Evolutionary conservation across 2,888 invertebrate species (phyloP).

Genomic region (Choristoneura rosaceana): DNA sequence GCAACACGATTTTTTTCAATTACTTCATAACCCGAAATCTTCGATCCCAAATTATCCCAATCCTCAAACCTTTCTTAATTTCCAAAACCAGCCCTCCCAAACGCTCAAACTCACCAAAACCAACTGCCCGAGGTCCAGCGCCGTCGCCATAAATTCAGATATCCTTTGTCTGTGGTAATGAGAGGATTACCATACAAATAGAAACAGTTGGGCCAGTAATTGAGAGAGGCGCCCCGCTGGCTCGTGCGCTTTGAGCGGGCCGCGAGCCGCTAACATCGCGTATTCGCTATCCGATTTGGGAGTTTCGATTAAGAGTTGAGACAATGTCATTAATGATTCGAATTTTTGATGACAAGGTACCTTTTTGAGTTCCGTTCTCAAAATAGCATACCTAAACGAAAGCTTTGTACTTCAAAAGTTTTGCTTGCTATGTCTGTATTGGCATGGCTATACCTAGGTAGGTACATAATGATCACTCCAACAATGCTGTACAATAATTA

Average conservation of each 20-base stretch:
- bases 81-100: conserved; percentile 6
- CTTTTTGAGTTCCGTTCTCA: no score
- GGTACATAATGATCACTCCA: no score
- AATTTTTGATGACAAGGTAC: neutral
- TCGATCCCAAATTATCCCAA: no score
- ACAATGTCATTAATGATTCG: conserved; percentile 4
- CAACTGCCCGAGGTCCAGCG: conserved; percentile 25
- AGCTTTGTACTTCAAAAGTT: no score
- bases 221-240: conserved; percentile 79
- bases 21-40: no score
- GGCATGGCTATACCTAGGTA: no score
- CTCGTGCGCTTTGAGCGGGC: conserved; percentile 67
- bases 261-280: conserved; percentile 51
- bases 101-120: conserved; percentile 33
- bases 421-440: no score
- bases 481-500: no score
- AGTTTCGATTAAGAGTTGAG: conserved; percentile 9
- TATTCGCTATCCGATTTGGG: conserved; percentile 11
- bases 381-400: no score
- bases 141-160: conserved; percentile 61
- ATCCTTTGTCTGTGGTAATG: conserved; percentile 77
- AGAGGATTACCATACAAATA: conserved; percentile 84
- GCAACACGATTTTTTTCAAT: no score
- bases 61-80: neutral
- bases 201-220: conserved; percentile 76